Conservation (phyloP, 2,888 invertebrate genomes). For the Acrobeloides nanus region DNA sequence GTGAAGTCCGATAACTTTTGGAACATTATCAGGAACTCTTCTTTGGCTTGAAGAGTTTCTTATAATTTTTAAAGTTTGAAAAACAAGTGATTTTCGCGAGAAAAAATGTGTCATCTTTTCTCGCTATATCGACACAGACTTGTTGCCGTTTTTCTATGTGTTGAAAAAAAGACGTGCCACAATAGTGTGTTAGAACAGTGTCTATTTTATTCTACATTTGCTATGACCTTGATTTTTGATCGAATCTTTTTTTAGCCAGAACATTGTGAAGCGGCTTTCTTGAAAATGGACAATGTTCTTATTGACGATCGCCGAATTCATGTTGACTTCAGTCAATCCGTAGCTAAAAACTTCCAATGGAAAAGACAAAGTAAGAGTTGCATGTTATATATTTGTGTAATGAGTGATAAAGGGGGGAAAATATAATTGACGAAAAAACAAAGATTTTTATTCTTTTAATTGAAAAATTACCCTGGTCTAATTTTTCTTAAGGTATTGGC, state of each 20-base stretch:
- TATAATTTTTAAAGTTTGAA: too few relatives aligned
- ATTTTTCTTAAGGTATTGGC: neutral
- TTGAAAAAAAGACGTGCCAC: neutral
- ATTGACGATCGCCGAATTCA: conserved; percentile 97
- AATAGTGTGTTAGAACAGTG: neutral
- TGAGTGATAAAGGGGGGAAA: neutral
- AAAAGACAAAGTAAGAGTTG: conserved; percentile 15
- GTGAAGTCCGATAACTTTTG: too few relatives aligned
- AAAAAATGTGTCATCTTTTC: too few relatives aligned
- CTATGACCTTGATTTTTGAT: neutral
- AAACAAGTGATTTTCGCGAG: too few relatives aligned
- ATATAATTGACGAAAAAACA: neutral
- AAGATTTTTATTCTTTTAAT: neutral
- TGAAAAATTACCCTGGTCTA: neutral
- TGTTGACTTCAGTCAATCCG: conserved; percentile 98
- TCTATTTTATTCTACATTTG: neutral
- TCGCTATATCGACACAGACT: neutral
- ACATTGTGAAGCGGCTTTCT: conserved; percentile 88
- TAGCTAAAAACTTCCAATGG: conserved; percentile 66
- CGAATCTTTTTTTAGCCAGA: conserved; percentile 55
- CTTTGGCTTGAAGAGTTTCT: too few relatives aligned
- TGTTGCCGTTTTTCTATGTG: too few relatives aligned
- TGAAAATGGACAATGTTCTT: conserved; percentile 98
- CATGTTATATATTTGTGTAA: conserved; percentile 6
- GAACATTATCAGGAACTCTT: neutral